Conservation (phyloP, 2,888 invertebrate genomes). For the Leptopterna dolabrata region DNA sequence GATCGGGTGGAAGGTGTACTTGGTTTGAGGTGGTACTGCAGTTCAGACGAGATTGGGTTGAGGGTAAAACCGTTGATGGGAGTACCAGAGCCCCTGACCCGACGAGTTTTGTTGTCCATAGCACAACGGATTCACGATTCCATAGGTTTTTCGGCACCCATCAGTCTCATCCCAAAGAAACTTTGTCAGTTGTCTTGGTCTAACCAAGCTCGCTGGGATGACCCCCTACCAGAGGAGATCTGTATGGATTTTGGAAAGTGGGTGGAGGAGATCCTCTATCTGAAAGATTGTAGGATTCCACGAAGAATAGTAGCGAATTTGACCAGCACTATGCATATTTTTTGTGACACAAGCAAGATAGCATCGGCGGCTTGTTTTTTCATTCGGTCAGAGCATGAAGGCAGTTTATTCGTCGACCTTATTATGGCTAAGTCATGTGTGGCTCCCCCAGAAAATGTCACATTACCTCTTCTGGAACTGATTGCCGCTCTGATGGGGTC, state of each 20-base stretch:
- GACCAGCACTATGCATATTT: slow-evolving; percentile 35
- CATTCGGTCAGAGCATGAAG: slow-evolving; percentile 34
- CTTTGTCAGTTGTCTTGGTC: slow-evolving; percentile 21
- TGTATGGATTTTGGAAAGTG: not conserved
- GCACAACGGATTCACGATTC: slow-evolving; percentile 34
- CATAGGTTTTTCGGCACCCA: slow-evolving; percentile 18
- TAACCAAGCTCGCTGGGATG: slow-evolving; percentile 12
- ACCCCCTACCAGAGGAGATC: not conserved
- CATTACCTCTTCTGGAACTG: slow-evolving; percentile 50
- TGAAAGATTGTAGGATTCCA: slow-evolving; percentile 13
- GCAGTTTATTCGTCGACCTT: slow-evolving; percentile 13
- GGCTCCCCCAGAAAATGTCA: slow-evolving; percentile 33
- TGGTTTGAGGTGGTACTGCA: slow-evolving; percentile 38
- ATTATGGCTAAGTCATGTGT: slow-evolving; percentile 42
- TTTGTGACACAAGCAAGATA: slow-evolving; percentile 51
- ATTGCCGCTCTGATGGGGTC: slow-evolving; percentile 50
- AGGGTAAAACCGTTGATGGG: not conserved
- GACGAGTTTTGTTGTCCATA: slow-evolving; percentile 19
- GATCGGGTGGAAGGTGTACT: slow-evolving; percentile 7
- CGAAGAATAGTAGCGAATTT: not conserved
- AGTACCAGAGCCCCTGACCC: not conserved
- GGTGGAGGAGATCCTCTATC: not conserved
- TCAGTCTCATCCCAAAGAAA: slow-evolving; percentile 27
- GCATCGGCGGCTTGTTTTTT: slow-evolving; percentile 52
- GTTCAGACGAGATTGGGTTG: not conserved